Evolutionary conservation across 2,113 vertebrate genomes (phyloP), one percentile per base, ranked within the genome.

Genomic region (Tauraco erythrolophus): DNA sequence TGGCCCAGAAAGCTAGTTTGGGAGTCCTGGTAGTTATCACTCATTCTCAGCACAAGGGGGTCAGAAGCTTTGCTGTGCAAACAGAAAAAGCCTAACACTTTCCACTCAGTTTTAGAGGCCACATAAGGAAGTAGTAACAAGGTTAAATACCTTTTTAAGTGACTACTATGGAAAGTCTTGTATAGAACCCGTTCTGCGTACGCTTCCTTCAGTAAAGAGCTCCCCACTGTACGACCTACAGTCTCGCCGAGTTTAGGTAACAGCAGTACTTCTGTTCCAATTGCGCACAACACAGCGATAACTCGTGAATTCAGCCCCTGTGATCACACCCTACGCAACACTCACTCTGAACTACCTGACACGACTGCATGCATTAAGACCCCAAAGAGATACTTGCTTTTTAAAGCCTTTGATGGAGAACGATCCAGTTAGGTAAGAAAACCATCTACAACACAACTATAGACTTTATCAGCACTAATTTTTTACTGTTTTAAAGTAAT

Each of bases 301-400:
- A 25, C 50, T 41, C 48, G 19, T 30, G 5, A 85, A 76, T 33
- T 50, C 53, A 45, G 53, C 31, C 68, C 43, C 48, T n/a, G 28
- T 2, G 2, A 56, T 12, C 16, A 51, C 8, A 41, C 0, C 0
- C 23, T 35, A 43, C 14, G 14, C 11, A 80, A 35, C 46, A 33
- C 9, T 18, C 31, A 30, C 41, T 35, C 7, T 0, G 9, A 84
- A 56, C 19, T 37, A 91, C 50, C 81, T 41, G 71, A 9, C 7
- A 25, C 0, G 8, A 61, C 51, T 25, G 22, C 41, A 62, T 19
- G 45, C 5, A 5, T 33, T 53, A 80, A 45, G 25, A 56, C 14
- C 22, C 24, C 5, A 25, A 9, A 48, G 39, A 50, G 7, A 31
- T 2, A 1, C 27, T 37, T 75, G 17, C 25, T 41, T 88, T 68